Evolutionary conservation across 2,797 vertebrate species (phyloP).

Genomic region (Echiichthys vipera): DNA sequence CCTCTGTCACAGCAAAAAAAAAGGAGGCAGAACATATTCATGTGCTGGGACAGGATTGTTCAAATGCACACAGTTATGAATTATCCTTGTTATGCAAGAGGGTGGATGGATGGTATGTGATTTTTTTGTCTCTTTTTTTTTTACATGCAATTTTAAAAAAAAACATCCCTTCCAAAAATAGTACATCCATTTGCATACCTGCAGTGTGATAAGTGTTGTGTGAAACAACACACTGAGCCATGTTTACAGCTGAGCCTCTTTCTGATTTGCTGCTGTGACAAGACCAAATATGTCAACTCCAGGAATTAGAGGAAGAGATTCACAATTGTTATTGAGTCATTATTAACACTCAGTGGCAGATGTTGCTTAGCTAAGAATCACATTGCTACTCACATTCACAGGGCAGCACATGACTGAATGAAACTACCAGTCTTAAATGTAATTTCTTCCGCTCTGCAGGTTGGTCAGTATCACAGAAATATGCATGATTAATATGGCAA

Average conservation of each 20-base stretch:
- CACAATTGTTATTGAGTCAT: slow-evolving; percentile 10
- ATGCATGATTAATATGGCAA: not conserved
- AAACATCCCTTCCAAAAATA: slow-evolving; percentile 73
- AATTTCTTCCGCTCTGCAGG: not conserved
- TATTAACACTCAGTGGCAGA: slow-evolving; percentile 14
- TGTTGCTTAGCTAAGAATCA: not conserved
- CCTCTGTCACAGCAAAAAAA: slow-evolving; percentile 11
- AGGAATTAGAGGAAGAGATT: slow-evolving; percentile 32
- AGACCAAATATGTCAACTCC: slow-evolving; percentile 46
- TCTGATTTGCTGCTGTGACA: slow-evolving; percentile 50
- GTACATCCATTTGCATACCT: slow-evolving; percentile 71
- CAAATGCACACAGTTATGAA: slow-evolving; percentile 13
- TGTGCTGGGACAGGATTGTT: not conserved
- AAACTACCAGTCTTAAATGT: not conserved
- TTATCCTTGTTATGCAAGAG: slow-evolving; percentile 44
- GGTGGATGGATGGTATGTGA: slow-evolving; percentile 26
- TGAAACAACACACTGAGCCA: slow-evolving; percentile 62
- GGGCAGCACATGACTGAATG: not conserved
- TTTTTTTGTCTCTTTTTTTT: slow-evolving; percentile 57
- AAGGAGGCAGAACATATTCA: not conserved
- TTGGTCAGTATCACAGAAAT: not conserved
- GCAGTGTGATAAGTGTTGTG: slow-evolving; percentile 61
- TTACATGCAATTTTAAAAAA: too few relatives aligned
- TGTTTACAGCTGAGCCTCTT: slow-evolving; percentile 63
- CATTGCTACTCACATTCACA: not conserved